phyloP scores from a whole-genome alignment of 1,140 invertebrate species.

The Pseudomyrmex pallidus region DNA sequence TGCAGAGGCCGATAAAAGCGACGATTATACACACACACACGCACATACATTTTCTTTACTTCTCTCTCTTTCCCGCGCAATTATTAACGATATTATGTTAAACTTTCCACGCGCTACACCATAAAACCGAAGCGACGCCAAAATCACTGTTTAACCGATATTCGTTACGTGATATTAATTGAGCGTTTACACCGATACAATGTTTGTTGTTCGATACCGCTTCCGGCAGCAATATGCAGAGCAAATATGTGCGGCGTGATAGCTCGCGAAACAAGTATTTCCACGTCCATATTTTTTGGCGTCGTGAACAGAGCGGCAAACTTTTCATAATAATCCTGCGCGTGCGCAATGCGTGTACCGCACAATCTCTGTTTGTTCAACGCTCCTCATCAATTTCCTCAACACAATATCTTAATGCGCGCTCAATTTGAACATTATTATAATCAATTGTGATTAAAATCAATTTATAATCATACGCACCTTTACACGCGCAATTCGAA shows the following conservation, averaged over 20 bases:
- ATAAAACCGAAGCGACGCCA: conserved; percentile 53
- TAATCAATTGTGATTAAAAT: too few relatives aligned
- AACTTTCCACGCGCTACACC: conserved; percentile 46
- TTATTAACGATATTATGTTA: conserved; percentile 61
- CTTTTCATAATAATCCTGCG: neutral
- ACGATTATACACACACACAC: conserved; percentile 45
- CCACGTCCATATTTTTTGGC: conserved; percentile 21
- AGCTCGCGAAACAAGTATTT: conserved; percentile 38
- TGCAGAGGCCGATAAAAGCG: conserved; percentile 56
- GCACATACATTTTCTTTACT: neutral
- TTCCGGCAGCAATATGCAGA: conserved; percentile 55
- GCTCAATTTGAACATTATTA: too few relatives aligned
- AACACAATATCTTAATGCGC: neutral
- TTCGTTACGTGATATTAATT: conserved; percentile 62
- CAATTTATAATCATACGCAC: too few relatives aligned
- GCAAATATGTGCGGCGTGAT: conserved; percentile 54
- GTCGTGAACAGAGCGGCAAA: neutral
- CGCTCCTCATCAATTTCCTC: neutral
- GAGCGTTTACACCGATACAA: conserved; percentile 53
- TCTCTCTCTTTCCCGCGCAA: conserved; percentile 40
- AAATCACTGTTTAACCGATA: conserved; percentile 61
- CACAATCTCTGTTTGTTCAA: neutral
- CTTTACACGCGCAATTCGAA: too few relatives aligned
- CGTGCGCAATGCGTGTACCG: neutral
- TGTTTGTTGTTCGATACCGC: conserved; percentile 60